phyloP scores from a whole-genome alignment of 2,113 vertebrate genomes.

The Chionomys nivalis region DNA sequence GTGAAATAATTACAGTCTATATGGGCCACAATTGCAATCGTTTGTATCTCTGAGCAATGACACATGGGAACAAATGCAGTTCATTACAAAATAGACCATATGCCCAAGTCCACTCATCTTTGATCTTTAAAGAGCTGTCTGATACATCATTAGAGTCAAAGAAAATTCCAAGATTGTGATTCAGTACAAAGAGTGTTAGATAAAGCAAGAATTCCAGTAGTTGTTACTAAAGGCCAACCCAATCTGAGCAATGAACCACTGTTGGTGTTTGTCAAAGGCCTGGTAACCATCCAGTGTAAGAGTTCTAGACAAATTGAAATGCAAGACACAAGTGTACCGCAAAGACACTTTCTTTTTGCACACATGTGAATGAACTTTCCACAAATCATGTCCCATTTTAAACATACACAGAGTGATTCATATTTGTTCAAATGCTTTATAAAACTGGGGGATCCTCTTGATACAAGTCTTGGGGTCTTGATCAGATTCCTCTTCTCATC shows the following conservation, averaged over 20 bases:
- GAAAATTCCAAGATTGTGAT: conserved; percentile 74
- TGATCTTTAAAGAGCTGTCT: conserved; percentile 76
- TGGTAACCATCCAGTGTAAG: background rate
- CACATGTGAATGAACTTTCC: background rate
- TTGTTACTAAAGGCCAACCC: conserved; percentile 41
- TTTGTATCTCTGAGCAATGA: conserved; percentile 72
- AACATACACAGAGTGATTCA: background rate
- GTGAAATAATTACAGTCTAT: conserved; percentile 79
- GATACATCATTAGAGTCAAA: conserved; percentile 79
- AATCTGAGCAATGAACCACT: background rate
- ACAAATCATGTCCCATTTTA: conserved; percentile 13
- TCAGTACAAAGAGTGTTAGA: conserved; percentile 68
- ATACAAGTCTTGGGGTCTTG: background rate
- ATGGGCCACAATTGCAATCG: conserved; percentile 74
- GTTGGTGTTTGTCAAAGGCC: background rate
- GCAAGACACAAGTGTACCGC: background rate
- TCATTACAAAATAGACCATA: conserved; percentile 67
- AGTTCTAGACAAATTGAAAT: background rate
- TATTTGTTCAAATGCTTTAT: conserved; percentile 7
- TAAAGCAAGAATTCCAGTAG: conserved; percentile 76
- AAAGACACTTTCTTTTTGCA: background rate
- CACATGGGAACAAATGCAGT: conserved; percentile 70
- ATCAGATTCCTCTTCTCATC: background rate
- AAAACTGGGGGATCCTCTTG: background rate
- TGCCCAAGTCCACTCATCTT: conserved; percentile 72